These are phyloP conservation scores for Catocala sponsa DNA, from an alignment of 2,888 invertebrate species.

Conservation along the genomic window DNA sequence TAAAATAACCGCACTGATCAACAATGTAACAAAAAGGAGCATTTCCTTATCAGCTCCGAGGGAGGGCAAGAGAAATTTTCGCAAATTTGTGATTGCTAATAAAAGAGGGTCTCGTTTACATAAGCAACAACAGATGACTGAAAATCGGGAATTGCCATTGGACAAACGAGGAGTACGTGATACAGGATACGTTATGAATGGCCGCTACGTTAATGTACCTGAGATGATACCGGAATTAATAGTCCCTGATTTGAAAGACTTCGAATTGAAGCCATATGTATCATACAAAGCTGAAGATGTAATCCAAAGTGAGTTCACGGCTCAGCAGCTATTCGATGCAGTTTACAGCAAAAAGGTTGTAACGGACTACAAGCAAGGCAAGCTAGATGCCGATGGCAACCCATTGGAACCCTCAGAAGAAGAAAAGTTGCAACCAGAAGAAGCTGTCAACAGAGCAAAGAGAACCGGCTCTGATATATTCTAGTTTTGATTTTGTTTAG, in stretches of 20 bases:
- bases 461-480: constrained; percentile 95
- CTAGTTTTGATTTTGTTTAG: constrained; percentile 59
- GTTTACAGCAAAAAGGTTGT: constrained; percentile 94
- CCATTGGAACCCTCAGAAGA: constrained; percentile 91
- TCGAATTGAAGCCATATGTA: constrained; percentile 97
- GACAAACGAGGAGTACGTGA: constrained; percentile 92
- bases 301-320: constrained; percentile 93
- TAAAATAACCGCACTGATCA: constrained; percentile 68
- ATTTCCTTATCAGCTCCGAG: constrained; percentile 74
- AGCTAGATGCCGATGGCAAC: constrained; percentile 91
- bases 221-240: constrained; percentile 97
- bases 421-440: constrained; percentile 91
- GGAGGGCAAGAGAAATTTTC: constrained; percentile 93
- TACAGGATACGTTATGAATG: constrained; percentile 87
- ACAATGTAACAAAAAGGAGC: constrained; percentile 70
- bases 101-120: constrained; percentile 92
- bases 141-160: constrained; percentile 90
- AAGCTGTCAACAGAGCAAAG: constrained; percentile 91
- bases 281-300: constrained; percentile 94
- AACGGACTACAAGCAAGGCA: constrained; percentile 91
- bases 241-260: constrained; percentile 95
- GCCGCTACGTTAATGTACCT: constrained; percentile 89
- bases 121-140: constrained; percentile 88
- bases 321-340: constrained; percentile 94
- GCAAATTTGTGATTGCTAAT: constrained; percentile 92